A percentile compares a stretch with the other conserved stretches of the same genome.
phyloP scores from a whole-genome alignment of 2,113 vertebrate genomes.

The Eclectus roratus region DNA sequence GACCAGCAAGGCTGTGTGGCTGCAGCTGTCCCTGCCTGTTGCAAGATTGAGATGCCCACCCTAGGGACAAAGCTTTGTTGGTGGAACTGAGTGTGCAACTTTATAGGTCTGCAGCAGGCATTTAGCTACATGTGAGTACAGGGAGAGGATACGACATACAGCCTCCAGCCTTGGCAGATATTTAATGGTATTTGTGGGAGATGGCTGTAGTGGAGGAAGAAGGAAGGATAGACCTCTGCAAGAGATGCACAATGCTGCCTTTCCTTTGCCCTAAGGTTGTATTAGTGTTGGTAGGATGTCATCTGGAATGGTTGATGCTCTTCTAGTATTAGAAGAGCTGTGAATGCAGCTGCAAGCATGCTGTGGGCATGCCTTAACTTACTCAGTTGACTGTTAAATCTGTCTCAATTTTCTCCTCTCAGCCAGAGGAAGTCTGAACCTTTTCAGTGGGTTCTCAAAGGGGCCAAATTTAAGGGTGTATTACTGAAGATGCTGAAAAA shows the following conservation, averaged over 20 bases:
- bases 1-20: neutral
- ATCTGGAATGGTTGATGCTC: neutral
- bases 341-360: neutral
- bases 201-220: neutral
- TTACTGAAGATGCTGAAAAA: neutral
- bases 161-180: neutral
- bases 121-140: rapidly evolving
- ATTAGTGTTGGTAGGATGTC: neutral
- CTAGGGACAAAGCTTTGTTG: neutral
- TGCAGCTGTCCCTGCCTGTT: neutral
- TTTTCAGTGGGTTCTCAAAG: neutral
- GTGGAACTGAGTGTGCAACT: neutral
- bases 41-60: neutral
- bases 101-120: neutral
- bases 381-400: neutral
- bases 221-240: neutral
- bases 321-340: neutral
- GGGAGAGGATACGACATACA: neutral
- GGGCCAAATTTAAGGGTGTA: neutral
- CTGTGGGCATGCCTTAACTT: neutral
- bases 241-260: rapidly evolving
- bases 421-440: neutral
- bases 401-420: neutral
- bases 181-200: neutral
- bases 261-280: neutral